Base-by-base conservation (phyloP, 2,797 vertebrate genomes). In the Alca torda region DNA sequence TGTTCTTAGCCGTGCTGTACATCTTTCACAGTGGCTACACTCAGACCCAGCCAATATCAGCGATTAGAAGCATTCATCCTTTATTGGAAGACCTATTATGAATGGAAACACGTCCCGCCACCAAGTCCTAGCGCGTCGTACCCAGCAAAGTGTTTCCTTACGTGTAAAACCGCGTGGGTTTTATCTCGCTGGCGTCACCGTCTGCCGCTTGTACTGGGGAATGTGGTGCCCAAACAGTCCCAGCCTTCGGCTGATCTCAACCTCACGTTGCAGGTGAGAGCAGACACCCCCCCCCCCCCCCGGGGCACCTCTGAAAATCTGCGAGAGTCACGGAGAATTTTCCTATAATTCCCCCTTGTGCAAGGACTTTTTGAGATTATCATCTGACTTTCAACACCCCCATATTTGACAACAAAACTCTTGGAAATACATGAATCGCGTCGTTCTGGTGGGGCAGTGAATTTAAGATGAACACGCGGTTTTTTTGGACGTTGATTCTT, bases 111-210 rank as follows among this genome's bases (percentile, higher is more conserved):
- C 7, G 3, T 33, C 81, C 41, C 54, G 23, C 59, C 4, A 3
- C 69, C 41, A 6, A 33, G 41, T 4, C 56, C 53, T 10, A 48
- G 28, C n/a, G 33, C 4, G 0, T 33, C 11, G 30, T 21, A 33
- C 45, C 79, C 31, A 18, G 54, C 1, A 0, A n/a, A 41, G 65
- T 3, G 35, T 50, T 82, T 28, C 11, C 3, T 28, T 28, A 15
- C 3, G 1, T 4, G 7, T 39, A 28, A 59, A 59, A 50, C 3
- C 1, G 0, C 7, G 24, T 4, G 6, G 7, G 9, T 50, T 81
- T 59, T 41, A 50, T 28, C 64, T 69, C 13, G 3, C n/a, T 20
- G n/a, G n/a, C 23, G 48, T 81, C 64, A 13, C 43, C 2, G 2
- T 1, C 64, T 11, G 45, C 54, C 24, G 24, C 35, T 23, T 8